Evolutionary conservation across 1,140 invertebrate species (phyloP), one percentile per base, ranked within the genome.

Genomic region (Penaeus chinensis): DNA sequence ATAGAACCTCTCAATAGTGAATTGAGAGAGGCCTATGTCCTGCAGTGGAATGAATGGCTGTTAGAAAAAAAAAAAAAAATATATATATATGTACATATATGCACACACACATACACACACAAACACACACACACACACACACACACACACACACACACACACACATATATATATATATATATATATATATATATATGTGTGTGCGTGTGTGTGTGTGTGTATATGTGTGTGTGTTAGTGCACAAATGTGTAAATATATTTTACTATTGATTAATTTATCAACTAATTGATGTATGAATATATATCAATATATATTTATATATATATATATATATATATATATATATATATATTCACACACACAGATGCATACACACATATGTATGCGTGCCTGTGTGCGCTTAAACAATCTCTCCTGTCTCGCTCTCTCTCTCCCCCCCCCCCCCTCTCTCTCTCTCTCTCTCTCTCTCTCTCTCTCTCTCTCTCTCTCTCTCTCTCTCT

Each of bases 391-490:
- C 32, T 10, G 24, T 74, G 8, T 24, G 4, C 24, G 24, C 10
- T 2, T 4, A 65, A n/a, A 65, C n/a, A 65, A 65, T 65, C 66
- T 71, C n/a, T n/a, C 66, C 63, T n/a, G 2, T 65, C n/a, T 65
- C n/a, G 19, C 63, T 65, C 63, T 65, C n/a, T 65, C n/a, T 37
- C 5, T 5, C 5, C 37, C 5, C 37, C 5, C 37, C 37, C 37
- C 37, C 37, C 37, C 37, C 37, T 5, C 66, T 71, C n/a, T n/a
- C 66, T n/a, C 66, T 22, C 66, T 22, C 66, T 22, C 66, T 71
- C 69, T 71, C 69, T 71, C 69, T 71, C 69, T 71, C 69, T 71
- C 69, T 71, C 69, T 71, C 69, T 71, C 69, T 71, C 69, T 71
- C 69, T 71, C 69, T 71, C 69, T 71, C 69, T 71, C 69, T 71